Evolutionary conservation across 2,797 vertebrate species (phyloP), one percentile per base, ranked within the genome.

Genomic region (Cynodonichthys magdalenae): DNA sequence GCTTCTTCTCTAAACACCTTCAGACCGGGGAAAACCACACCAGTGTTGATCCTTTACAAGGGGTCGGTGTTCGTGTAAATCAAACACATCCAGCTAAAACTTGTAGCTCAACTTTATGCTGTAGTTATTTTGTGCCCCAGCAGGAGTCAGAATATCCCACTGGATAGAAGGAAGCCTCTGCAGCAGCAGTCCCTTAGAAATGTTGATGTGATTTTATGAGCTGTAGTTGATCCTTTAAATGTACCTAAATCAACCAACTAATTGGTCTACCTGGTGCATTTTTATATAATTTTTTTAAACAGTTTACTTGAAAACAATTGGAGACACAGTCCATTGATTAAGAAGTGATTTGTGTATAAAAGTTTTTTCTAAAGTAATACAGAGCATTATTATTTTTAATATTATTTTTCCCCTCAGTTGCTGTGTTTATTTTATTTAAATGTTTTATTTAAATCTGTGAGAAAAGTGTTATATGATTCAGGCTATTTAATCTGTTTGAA

Each of bases 1-100:
- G 97, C 83, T 99, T 99, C 91, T 99, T 99, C 63, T 95, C 97
- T 68, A 99, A 99, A 74, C 97, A 99, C 77, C 83, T 99, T 17
- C 95, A 99, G 86, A 95, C 94, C 0, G 97, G 97, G 68, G 97
- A 99, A 54, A 97, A 95, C 49, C 94, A 99, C 74, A 96, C 96
- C 1, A 87, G 90, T 0, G 98, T 99, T 63, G 97, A 99, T 63
- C 98, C 97, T 0, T 93, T 96, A 19, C 95, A 99, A 45, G 95
- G 94, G 24, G 98, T 99, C 51, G 90, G 96, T 86, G 61, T 24
- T 44, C 5, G 44, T 27, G 17, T 11, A 67, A 53, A 42, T 11
- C 36, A 15, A 5, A 7, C 15, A 27, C 15, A 19, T 15, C 28
- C 18, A 42, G 39, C 53, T 47, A 0, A 34, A 53, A 47, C 42